Evolutionary conservation across 2,113 vertebrate genomes (phyloP), one percentile per base, ranked within the genome.

Genomic region (Nansenia antarctica): DNA sequence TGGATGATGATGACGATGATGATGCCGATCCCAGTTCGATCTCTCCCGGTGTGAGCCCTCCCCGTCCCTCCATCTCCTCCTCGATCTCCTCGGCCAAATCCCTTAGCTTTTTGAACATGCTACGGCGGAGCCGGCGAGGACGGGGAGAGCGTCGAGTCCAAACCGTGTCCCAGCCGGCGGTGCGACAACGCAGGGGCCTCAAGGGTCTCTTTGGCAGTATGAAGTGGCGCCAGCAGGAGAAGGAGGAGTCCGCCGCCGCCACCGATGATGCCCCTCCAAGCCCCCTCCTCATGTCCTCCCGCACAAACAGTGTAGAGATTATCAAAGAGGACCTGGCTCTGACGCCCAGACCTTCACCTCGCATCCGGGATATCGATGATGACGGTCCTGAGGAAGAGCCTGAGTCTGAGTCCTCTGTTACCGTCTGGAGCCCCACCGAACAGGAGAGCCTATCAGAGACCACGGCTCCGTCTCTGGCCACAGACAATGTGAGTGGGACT

Each of bases 301-400:
- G 91, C 1, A 92, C 95, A 0, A 95, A 94, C 87, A 97, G 96
- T 80, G 91, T 96, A 83, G 96, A 97, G 82, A 96, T 95, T 79
- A 94, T 95, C 86, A 95, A 94, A 71, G 94, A 93, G 78, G 90
- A 87, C 87, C 85, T 90, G 69, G 86, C 81, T 32, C 84, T 90
- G 69, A 92, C 89, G 45, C 87, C 76, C 35, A 81, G 74, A 73
- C 72, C 82, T 3, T 84, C 78, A 8, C 88, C 62, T 30, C 82
- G 82, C 11, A 82, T 79, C 61, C 74, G 69, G 53, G 90, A 90
- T 2, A 71, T 83, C 76, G n/a, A n/a, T n/a, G n/a, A n/a, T n/a
- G n/a, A n/a, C n/a, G n/a, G n/a, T n/a, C 86, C 67, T 1, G 63
- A 73, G 8, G 79, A 70, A 14, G 66, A 85, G 39, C 79, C 59